These are phyloP conservation scores for Turnix velox DNA, from an alignment of 2,113 vertebrate species.

Conservation along the genomic window DNA sequence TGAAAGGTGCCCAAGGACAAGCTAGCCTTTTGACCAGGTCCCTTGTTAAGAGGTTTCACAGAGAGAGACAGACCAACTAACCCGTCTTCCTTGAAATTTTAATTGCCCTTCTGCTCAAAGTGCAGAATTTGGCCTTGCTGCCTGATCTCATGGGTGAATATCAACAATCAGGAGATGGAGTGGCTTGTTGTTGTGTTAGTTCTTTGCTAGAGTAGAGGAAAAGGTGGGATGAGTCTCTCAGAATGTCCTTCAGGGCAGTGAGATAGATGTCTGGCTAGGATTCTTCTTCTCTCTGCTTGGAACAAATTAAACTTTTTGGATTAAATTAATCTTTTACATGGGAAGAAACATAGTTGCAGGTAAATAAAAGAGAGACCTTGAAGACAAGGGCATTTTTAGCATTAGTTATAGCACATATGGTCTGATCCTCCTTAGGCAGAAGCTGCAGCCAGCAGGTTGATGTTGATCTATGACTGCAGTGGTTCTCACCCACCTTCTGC, in stretches of 20 bases:
- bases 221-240: background rate
- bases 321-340: background rate
- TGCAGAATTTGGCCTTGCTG: background rate
- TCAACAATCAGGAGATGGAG: background rate
- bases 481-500: constrained; percentile 30
- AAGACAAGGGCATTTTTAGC: background rate
- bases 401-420: constrained; percentile 8
- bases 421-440: background rate
- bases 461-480: constrained; percentile 34
- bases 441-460: background rate
- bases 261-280: background rate
- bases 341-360: background rate
- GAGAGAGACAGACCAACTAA: background rate
- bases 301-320: background rate
- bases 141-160: background rate
- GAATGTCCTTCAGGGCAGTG: accelerated
- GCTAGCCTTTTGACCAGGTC: background rate
- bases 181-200: background rate
- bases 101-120: background rate
- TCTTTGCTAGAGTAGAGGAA: background rate
- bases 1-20: background rate
- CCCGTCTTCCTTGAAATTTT: background rate
- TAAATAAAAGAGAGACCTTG: background rate
- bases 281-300: background rate
- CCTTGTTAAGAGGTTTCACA: background rate